Conservation (phyloP, 2,113 vertebrate species). For the Grallaria varia region DNA sequence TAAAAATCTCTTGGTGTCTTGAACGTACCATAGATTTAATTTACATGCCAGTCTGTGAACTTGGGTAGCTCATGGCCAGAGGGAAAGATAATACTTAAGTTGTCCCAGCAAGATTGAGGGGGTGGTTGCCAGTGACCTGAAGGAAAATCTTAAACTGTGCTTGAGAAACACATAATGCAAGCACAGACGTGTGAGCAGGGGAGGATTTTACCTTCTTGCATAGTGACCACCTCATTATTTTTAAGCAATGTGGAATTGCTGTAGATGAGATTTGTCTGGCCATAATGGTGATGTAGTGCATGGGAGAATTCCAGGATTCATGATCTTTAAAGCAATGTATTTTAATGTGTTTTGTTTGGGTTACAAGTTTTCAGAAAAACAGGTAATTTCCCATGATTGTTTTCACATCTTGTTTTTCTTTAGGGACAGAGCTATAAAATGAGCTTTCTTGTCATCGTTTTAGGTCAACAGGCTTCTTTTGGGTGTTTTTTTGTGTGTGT, state of each 20-base stretch:
- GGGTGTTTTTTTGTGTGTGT: no score
- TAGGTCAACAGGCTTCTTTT: neutral
- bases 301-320: neutral
- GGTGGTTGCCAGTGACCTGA: neutral
- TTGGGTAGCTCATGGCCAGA: neutral
- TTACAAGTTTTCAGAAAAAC: neutral
- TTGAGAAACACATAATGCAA: neutral
- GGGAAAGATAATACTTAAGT: neutral
- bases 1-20: neutral
- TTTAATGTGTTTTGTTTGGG: neutral
- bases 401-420: neutral
- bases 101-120: neutral
- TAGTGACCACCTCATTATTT: neutral
- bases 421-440: neutral
- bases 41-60: neutral
- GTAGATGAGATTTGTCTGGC: neutral
- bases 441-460: neutral
- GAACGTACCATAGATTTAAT: neutral
- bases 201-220: neutral
- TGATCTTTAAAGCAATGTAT: neutral
- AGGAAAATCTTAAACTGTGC: neutral
- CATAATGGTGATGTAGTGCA: neutral
- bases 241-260: neutral
- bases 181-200: neutral
- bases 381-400: rapidly evolving